Conservation (phyloP, 1,140 invertebrate genomes). For the Papilio xuthus region DNA sequence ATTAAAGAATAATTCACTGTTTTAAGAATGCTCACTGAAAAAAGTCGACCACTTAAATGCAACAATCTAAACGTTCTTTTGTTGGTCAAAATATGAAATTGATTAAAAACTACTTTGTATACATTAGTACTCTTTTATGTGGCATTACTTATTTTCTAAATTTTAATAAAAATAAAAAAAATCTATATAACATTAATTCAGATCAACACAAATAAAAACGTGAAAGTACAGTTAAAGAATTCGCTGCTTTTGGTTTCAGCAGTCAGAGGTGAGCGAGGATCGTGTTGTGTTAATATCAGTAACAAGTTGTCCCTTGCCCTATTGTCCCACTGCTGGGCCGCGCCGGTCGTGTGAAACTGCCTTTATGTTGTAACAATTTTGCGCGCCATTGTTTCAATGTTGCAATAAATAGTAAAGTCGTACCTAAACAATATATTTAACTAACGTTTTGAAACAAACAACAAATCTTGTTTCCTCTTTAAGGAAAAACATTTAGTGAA, state of each 20-base stretch:
- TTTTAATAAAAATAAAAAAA: too few relatives aligned
- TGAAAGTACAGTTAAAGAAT: neutral
- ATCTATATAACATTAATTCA: neutral
- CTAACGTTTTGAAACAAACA: neutral
- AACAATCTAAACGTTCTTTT: too few relatives aligned
- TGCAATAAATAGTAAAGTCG: neutral
- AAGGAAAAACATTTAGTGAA: neutral
- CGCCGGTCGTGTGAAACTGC: neutral
- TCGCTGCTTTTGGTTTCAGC: neutral
- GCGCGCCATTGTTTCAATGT: slow-evolving; percentile 3
- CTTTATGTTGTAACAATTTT: neutral
- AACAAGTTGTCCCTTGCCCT: neutral
- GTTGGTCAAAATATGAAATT: too few relatives aligned
- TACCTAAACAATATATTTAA: neutral
- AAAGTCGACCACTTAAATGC: neutral
- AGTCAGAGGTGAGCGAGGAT: neutral
- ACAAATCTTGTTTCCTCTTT: neutral
- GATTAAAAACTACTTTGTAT: too few relatives aligned
- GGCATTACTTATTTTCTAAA: too few relatives aligned
- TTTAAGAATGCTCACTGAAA: neutral
- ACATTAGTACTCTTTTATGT: too few relatives aligned
- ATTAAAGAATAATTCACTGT: neutral
- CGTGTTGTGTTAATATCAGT: neutral
- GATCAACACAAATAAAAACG: neutral
- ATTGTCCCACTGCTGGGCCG: neutral